Base-by-base conservation (phyloP, 2,888 invertebrate species). In the Perizoma affinitatum region DNA sequence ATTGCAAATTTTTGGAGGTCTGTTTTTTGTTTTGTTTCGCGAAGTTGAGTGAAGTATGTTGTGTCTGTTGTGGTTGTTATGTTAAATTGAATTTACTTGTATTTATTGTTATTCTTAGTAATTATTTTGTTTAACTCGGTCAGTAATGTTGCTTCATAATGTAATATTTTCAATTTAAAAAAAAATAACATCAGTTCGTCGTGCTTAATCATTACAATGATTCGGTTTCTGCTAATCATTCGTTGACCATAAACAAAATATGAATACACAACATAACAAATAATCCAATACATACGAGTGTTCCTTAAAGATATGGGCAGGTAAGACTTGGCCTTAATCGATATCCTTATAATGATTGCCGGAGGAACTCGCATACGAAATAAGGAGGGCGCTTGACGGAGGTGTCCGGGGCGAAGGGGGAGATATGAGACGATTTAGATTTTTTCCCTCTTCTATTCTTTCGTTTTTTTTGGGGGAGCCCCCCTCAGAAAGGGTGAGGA, bases 381-480 rank as follows among this genome's bases (percentile, higher is more conserved):
- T 93, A 91, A 93, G 92, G 90, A 90, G 90, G 92, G 89, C 85
- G 88, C 87, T 84, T 86, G 87, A 86, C 84, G 81, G 87, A 88
- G 90, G 92, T 91, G 90, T 90, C 85, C 86, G 87, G 77, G 74
- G 76, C 58, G 66, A 67, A 80, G 82, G 84, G 87, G 86, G 83
- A 88, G 90, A 91, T 92, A 92, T 92, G 92, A 92, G 92, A 92
- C 92, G 92, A 92, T 92, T 92, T 92, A 92, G 92, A 92, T 92
- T 92, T 92, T 92, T 92, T 92, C 89, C 92, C 91, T 90, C 89
- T 90, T 91, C 88, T 88, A 90, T 90, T 91, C 89, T 90, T 91
- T 90, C 89, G 87, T 7, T 5, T 91, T 92, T 90, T 67, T 92
- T 92, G 90, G 86, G 92, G 92, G 91, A 87, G 88, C 88, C 86